Base-by-base conservation (phyloP, 2,888 invertebrate species). In the Tineola bisselliella region DNA sequence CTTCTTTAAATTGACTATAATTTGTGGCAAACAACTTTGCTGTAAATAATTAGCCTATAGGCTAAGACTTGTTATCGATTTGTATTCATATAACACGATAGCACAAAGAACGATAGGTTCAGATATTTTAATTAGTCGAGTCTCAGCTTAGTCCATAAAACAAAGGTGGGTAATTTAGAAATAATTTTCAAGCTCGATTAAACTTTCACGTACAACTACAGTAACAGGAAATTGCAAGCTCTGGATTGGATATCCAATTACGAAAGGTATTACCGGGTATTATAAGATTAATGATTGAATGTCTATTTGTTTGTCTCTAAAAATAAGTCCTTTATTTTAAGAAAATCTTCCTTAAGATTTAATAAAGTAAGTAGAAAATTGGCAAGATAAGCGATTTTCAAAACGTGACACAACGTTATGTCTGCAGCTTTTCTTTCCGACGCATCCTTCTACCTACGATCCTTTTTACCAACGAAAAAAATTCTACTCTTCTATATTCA, bases 181-280 rank as follows among this genome's bases (percentile, higher is more conserved):
- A 54, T 54, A 25, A 54, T 54, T 54, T 54, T 54, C 25, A 12
- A 48, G 54, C 54, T 25, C 54, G 25, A 54, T 54, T 54, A 19
- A 54, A 54, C 25, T 17, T 52, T 17, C 13, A 10, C 4, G 13
- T 15, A 52, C 5, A 13, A n/a, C n/a, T 18, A 17, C 4, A 18
- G 25, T 13, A n/a, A 25, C 25, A 54, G 54, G 54, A 54, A 54
- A 54, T 54, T 54, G 25, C 54, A 25, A 25, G 25, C 54, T 54
- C 25, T 25, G 25, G 25, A 54, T 54, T 25, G 25, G 54, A 54
- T 54, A 54, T 18, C 54, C 54, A 54, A 54, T 54, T 54, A 54
- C 25, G 48, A 48, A 38, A 38, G 38, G 38, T 38, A 48, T 48
- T 48, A 48, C 48, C 17, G 48, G 48, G 15, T 48, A 48, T 48